phyloP scores from a whole-genome alignment of 2,797 vertebrate species.

The Schizothorax lantsangensis region DNA sequence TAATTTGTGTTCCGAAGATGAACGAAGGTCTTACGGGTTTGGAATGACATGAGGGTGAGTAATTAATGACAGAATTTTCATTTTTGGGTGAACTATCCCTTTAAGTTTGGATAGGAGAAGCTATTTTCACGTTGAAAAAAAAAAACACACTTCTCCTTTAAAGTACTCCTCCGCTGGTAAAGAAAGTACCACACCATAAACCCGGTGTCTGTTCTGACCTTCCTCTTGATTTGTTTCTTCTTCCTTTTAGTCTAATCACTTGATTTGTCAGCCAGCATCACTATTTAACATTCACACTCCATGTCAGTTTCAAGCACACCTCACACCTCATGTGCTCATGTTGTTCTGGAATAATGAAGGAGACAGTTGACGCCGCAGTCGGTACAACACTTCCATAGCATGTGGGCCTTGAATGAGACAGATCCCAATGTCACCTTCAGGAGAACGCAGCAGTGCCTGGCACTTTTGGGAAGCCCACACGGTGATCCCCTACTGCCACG shows the following conservation, averaged over 20 bases:
- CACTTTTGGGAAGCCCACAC: slow-evolving; percentile 59
- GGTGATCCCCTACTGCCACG: slow-evolving; percentile 51
- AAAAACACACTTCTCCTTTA: not conserved
- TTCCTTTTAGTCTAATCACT: slow-evolving; percentile 25
- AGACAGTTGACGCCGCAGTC: slow-evolving; percentile 71
- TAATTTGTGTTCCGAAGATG: too few relatives aligned
- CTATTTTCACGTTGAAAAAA: not conserved
- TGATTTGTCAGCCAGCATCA: slow-evolving; percentile 38
- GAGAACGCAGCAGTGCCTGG: slow-evolving; percentile 59
- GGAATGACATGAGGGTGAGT: too few relatives aligned
- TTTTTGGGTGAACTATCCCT: too few relatives aligned
- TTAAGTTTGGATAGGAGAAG: not conserved
- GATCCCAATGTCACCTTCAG: slow-evolving; percentile 78
- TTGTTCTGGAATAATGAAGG: slow-evolving; percentile 74
- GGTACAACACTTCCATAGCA: slow-evolving; percentile 66
- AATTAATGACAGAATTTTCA: too few relatives aligned
- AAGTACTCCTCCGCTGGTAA: not conserved
- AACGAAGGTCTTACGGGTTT: too few relatives aligned
- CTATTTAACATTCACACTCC: slow-evolving; percentile 51
- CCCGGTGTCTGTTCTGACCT: slow-evolving; percentile 11
- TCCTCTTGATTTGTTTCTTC: slow-evolving; percentile 31
- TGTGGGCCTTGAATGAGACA: slow-evolving; percentile 63
- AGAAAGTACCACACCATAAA: not conserved
- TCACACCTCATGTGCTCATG: slow-evolving; percentile 62
- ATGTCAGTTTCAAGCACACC: slow-evolving; percentile 68